Evolutionary conservation across 2,888 invertebrate species (phyloP).

Genomic region (Mantis religiosa): DNA sequence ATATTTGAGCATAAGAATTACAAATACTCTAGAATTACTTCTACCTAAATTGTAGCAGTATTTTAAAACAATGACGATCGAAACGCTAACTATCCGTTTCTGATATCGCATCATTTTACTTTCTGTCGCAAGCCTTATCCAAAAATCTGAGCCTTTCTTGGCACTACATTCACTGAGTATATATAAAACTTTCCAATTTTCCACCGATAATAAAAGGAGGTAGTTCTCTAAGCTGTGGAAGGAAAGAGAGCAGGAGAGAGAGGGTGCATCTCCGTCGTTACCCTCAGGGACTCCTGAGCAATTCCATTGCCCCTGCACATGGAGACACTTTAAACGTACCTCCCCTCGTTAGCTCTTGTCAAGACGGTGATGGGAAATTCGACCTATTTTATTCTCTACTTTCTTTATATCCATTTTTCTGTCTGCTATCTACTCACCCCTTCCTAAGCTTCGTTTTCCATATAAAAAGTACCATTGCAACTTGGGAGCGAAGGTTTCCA

Average conservation of each 20-base stretch:
- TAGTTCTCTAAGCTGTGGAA: not conserved
- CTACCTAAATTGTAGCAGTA: too few species aligned
- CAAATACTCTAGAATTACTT: too few species aligned
- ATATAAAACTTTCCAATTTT: slow-evolving; percentile 17
- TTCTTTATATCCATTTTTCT: not conserved
- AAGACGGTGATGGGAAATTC: slow-evolving; percentile 11
- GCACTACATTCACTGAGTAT: not conserved
- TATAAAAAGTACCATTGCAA: not conserved
- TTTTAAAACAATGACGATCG: too few species aligned
- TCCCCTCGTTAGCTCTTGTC: slow-evolving; percentile 14
- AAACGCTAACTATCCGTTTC: too few species aligned
- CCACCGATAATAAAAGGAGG: slow-evolving; percentile 14
- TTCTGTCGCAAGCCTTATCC: not conserved
- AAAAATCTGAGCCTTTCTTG: not conserved
- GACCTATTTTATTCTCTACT: not conserved
- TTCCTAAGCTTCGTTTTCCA: not conserved
- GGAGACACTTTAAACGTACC: slow-evolving; percentile 2
- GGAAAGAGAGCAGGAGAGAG: not conserved
- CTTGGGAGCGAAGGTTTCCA: not conserved
- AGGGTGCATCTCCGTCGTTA: not conserved
- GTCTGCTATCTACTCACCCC: not conserved
- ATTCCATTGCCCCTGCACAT: not conserved
- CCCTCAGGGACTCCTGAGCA: slow-evolving; percentile 5
- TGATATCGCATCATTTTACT: not conserved
- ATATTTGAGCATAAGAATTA: too few species aligned